Evolutionary conservation across 2,888 invertebrate species (phyloP).

Genomic region (Apotomis turbidana): DNA sequence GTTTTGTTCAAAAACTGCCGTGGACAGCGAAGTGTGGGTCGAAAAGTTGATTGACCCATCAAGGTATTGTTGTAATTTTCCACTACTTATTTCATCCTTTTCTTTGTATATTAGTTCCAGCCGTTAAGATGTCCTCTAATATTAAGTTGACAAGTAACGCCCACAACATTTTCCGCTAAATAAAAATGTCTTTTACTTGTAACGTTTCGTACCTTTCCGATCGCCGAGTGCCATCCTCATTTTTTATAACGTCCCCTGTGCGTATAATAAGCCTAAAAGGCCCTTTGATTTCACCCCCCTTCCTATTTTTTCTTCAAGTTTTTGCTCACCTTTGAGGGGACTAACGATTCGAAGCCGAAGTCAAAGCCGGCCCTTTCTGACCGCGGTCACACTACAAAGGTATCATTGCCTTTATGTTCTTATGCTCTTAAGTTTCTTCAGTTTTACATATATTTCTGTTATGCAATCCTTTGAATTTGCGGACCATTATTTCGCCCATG

Average conservation of each 20-base stretch:
- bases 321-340: constrained; percentile 68
- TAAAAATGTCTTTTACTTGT: neutral
- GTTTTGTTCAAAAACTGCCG: too few relatives aligned
- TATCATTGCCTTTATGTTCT: constrained; percentile 49
- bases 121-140: too few relatives aligned
- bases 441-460: constrained; percentile 30
- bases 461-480: constrained; percentile 27
- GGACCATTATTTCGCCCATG: constrained; percentile 20
- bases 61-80: too few relatives aligned
- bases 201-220: constrained; percentile 8
- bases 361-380: constrained; percentile 57
- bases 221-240: constrained; percentile 38
- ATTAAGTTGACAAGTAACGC: too few relatives aligned
- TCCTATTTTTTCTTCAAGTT: constrained; percentile 64
- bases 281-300: constrained; percentile 67
- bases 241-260: constrained; percentile 55
- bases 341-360: constrained; percentile 62
- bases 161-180: too few relatives aligned
- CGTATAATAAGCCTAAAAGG: constrained; percentile 78
- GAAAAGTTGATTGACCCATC: too few relatives aligned
- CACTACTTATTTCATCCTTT: too few relatives aligned
- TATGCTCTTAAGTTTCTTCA: constrained; percentile 35
- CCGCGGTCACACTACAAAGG: constrained; percentile 56
- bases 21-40: too few relatives aligned
- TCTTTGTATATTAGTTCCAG: too few relatives aligned